phyloP scores from a whole-genome alignment of 2,113 vertebrate genomes.

The Anser cygnoides region DNA sequence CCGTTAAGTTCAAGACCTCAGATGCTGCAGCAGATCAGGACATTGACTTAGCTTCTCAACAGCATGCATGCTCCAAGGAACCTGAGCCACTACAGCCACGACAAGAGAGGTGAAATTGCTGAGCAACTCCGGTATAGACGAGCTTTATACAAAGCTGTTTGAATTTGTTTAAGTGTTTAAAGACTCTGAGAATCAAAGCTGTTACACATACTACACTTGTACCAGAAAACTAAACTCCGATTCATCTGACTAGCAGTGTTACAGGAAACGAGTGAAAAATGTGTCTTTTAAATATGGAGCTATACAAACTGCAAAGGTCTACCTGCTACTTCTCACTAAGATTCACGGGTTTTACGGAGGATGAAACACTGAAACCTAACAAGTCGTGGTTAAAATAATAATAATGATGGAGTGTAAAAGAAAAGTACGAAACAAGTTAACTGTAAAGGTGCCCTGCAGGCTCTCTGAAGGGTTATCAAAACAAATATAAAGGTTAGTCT shows the following conservation, averaged over 20 bases:
- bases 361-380: neutral
- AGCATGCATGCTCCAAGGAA: rapidly evolving
- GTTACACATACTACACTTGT: neutral
- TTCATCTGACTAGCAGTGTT: neutral
- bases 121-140: neutral
- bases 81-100: neutral
- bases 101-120: neutral
- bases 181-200: neutral
- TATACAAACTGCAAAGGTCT: neutral
- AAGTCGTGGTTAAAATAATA: neutral
- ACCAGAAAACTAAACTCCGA: neutral
- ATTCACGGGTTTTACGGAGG: neutral
- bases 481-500: neutral
- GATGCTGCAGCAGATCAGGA: neutral
- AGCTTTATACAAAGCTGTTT: neutral
- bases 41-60: neutral
- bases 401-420: neutral
- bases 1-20: neutral
- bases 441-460: neutral
- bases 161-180: neutral
- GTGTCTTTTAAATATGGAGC: neutral
- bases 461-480: neutral
- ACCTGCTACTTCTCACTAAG: neutral
- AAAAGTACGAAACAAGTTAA: neutral
- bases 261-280: neutral